Evolutionary conservation across 1,140 invertebrate genomes (phyloP).

Genomic region (Hirudo medicinalis): DNA sequence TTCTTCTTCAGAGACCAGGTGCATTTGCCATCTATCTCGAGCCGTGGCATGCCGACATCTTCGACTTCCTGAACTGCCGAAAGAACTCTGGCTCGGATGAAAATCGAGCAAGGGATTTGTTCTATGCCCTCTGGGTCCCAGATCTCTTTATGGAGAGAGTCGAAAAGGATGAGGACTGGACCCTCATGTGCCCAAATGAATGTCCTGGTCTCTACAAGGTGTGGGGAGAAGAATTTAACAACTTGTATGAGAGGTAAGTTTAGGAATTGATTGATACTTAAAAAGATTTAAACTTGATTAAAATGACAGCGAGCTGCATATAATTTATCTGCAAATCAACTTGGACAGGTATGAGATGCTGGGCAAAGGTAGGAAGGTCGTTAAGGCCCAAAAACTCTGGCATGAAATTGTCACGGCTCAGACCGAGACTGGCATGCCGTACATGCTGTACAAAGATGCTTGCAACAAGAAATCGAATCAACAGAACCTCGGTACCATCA

Average conservation of each 20-base stretch:
- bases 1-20: slow-evolving; percentile 62
- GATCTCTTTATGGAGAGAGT: slow-evolving; percentile 97
- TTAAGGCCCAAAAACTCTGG: slow-evolving; percentile 81
- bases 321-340: not conserved
- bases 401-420: slow-evolving; percentile 85
- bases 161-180: slow-evolving; percentile 73
- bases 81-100: slow-evolving; percentile 80
- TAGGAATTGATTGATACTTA: not conserved
- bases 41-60: slow-evolving; percentile 95
- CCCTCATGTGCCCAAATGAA: slow-evolving; percentile 89
- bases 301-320: not conserved
- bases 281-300: not conserved
- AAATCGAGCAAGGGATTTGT: slow-evolving; percentile 80
- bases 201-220: slow-evolving; percentile 76
- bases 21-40: slow-evolving; percentile 98
- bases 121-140: slow-evolving; percentile 95
- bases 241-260: slow-evolving; percentile 60
- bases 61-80: slow-evolving; percentile 78
- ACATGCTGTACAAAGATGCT: slow-evolving; percentile 92
- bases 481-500: slow-evolving; percentile 94
- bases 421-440: slow-evolving; percentile 94
- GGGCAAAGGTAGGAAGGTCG: slow-evolving; percentile 57
- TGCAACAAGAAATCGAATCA: slow-evolving; percentile 97
- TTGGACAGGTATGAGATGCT: slow-evolving; percentile 65
- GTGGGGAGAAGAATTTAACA: slow-evolving; percentile 88